These are phyloP conservation scores for Lysiphlebus fabarum DNA, from an alignment of 1,140 invertebrate genomes.

Conservation along the genomic window DNA sequence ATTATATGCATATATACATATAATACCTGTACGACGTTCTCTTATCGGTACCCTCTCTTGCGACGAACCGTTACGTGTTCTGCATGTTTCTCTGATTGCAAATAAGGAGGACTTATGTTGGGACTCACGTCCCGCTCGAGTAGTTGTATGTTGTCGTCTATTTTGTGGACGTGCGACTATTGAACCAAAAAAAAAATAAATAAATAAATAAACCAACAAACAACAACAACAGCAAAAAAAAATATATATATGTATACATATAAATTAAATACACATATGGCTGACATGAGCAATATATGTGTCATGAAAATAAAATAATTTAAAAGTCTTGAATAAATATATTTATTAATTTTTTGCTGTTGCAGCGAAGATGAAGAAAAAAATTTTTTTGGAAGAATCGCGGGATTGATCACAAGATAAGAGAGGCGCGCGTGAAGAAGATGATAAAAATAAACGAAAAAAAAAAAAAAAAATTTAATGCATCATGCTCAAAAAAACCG, in stretches of 20 bases:
- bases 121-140: slow-evolving; percentile 13
- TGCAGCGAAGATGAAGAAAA: no score
- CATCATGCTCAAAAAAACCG: slow-evolving; percentile 12
- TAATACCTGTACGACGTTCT: slow-evolving; percentile 18
- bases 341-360: no score
- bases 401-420: slow-evolving; percentile 5
- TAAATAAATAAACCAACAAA: no score
- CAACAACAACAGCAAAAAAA: no score
- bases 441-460: not conserved
- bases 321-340: no score
- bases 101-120: slow-evolving; percentile 19
- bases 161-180: not conserved
- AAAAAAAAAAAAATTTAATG: slow-evolving; percentile 8
- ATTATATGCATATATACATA: slow-evolving; percentile 8
- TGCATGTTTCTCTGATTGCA: slow-evolving; percentile 28
- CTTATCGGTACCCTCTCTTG: slow-evolving; percentile 1
- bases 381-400: not conserved
- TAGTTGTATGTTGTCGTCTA: not conserved
- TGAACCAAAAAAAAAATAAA: no score
- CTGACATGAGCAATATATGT: no score
- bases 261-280: no score
- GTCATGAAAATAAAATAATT: no score
- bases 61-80: slow-evolving; percentile 24
- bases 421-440: not conserved
- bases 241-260: no score